These are phyloP conservation scores for Lapara coniferarum DNA, from an alignment of 2,888 invertebrate genomes.

Conservation along the genomic window DNA sequence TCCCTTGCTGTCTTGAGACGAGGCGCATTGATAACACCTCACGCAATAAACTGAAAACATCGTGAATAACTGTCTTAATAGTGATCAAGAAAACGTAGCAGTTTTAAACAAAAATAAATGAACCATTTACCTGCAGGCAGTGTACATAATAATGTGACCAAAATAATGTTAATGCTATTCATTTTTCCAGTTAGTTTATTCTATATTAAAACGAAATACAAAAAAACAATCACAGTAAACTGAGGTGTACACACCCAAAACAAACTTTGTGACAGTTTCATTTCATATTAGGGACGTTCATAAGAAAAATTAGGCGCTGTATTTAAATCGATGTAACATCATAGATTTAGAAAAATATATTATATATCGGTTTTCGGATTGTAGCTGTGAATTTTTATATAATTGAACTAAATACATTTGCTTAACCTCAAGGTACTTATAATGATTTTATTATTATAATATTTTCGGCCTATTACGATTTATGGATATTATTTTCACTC, in stretches of 20 bases:
- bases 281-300: not conserved
- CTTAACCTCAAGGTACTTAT: too few species aligned
- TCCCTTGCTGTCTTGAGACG: constrained; percentile 88
- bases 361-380: too few species aligned
- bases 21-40: constrained; percentile 97
- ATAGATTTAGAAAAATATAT: too few species aligned
- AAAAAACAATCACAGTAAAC: too few species aligned
- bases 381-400: too few species aligned
- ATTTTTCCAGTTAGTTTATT: not conserved
- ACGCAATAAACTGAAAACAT: constrained; percentile 85
- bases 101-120: constrained; percentile 1
- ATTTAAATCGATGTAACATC: too few species aligned
- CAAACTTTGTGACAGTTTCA: not conserved
- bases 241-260: constrained; percentile 4
- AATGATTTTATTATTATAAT: too few species aligned
- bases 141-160: constrained; percentile 28
- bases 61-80: not conserved
- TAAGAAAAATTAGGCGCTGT: too few species aligned
- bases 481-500: too few species aligned
- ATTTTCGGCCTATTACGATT: too few species aligned
- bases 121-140: constrained; percentile 38
- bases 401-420: too few species aligned
- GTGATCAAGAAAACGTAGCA: not conserved
- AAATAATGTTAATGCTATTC: constrained; percentile 1
- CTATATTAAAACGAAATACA: too few species aligned